Evolutionary conservation across 2,888 invertebrate genomes (phyloP).

Genomic region (Campaea margaritaria): DNA sequence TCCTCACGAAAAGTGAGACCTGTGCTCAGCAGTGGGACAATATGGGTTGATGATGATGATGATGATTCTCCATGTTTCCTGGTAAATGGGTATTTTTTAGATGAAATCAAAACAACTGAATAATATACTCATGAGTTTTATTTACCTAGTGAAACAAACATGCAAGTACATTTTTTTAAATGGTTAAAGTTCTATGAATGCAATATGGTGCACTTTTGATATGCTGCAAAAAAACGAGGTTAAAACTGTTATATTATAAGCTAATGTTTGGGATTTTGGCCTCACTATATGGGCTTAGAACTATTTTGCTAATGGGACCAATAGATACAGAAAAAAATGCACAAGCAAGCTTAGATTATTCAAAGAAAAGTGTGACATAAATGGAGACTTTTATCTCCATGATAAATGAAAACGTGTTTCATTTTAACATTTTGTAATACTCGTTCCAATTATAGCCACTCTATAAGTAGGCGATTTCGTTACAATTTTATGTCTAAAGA

Average conservation of each 20-base stretch:
- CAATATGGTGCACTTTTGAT: slow-evolving; percentile 64
- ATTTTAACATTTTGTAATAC: slow-evolving; percentile 14
- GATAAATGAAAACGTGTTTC: slow-evolving; percentile 10
- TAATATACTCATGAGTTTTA: slow-evolving; percentile 67
- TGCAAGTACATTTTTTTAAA: slow-evolving; percentile 76
- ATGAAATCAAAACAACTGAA: slow-evolving; percentile 30
- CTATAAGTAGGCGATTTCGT: slow-evolving; percentile 14
- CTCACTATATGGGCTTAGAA: slow-evolving; percentile 18
- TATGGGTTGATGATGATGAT: no score
- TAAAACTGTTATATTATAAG: slow-evolving; percentile 54
- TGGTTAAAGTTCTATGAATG: slow-evolving; percentile 48
- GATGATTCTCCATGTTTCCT: no score
- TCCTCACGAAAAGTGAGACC: no score
- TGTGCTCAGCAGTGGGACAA: no score
- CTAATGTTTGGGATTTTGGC: slow-evolving; percentile 39
- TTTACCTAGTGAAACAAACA: slow-evolving; percentile 73
- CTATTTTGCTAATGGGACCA: slow-evolving; percentile 60
- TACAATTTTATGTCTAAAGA: slow-evolving; percentile 46
- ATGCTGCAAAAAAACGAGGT: slow-evolving; percentile 73
- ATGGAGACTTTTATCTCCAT: neutral
- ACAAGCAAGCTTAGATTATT: slow-evolving; percentile 52
- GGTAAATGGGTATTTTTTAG: neutral
- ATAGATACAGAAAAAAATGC: slow-evolving; percentile 52
- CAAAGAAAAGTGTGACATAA: slow-evolving; percentile 24
- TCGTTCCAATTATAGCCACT: slow-evolving; percentile 1